phyloP scores from a whole-genome alignment of 2,113 vertebrate species.

The Nesoenas mayeri region DNA sequence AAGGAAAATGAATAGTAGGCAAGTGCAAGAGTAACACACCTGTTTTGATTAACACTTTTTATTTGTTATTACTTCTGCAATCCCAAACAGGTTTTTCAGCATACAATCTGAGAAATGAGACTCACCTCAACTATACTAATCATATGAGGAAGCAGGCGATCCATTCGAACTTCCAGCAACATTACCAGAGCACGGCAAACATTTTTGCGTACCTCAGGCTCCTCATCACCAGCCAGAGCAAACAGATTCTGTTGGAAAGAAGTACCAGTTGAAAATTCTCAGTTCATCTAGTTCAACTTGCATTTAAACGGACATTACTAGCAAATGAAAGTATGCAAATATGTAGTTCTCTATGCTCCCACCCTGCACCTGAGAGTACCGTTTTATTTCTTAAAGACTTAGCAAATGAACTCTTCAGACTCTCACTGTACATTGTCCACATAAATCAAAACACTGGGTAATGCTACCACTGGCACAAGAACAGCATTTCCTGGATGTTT shows the following conservation, averaged over 20 bases:
- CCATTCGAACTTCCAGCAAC: constrained; percentile 95
- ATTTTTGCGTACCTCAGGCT: constrained; percentile 95
- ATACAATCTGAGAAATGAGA: not conserved
- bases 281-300: not conserved
- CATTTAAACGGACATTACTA: not conserved
- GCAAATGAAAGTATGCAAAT: not conserved
- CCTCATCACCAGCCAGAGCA: constrained; percentile 93
- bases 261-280: not conserved
- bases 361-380: not conserved
- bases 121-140: constrained; percentile 95
- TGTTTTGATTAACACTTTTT: not conserved
- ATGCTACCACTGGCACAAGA: not conserved
- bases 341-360: not conserved
- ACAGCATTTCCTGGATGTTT: not conserved
- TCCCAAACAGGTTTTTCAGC: not conserved
- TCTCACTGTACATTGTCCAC: not conserved
- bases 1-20: not conserved
- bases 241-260: constrained; percentile 87
- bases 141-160: constrained; percentile 96
- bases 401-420: not conserved
- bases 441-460: not conserved
- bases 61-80: not conserved
- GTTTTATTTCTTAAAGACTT: not conserved
- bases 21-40: not conserved
- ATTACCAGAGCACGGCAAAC: constrained; percentile 97